Evolutionary conservation across 2,888 invertebrate species (phyloP), one percentile per base, ranked within the genome.

Genomic region (Danaus chrysippus): DNA sequence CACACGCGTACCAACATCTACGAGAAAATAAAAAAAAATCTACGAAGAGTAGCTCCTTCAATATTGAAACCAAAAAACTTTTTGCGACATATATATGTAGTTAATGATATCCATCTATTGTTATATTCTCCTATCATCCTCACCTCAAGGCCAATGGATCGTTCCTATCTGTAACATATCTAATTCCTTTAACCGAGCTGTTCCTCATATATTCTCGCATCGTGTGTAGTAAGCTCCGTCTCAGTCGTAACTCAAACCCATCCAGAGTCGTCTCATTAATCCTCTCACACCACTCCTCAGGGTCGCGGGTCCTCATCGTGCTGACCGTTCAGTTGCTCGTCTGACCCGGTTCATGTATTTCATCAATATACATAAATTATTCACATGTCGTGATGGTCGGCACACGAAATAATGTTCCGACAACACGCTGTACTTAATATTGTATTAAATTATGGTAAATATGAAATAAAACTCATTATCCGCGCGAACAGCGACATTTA

Each of bases 301-400:
- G 76, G 59, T 79, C 76, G 9, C 77, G 72, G 5, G 79, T 77
- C 9, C 78, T 69, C 77, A 79, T 79, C 43, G 41, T 68, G 42
- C 13, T 23, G n/a, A 15, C 41, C 17, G 3, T 42, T 19, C 41
- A 12, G 3, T 8, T 9, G 54, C 49, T 58, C 19, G 42, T 44
- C 44, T 44, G n/a, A 52, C 8, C 34, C n/a, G 3, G 23, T 34
- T 2, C 3, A 3, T 34, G 23, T 34, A 34, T 34, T 1, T 34
- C 23, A 5, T 34, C 23, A 34, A 34, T 34, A 34, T 34, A 34
- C 23, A 34, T 34, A 34, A 34, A 34, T 34, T 34, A 34, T 6
- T 34, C 23, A 34, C 23, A 34, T 34, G 23, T 34, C 23, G 23
- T 34, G 23, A 34, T 8, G 23, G 23, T 34, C 23, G 23, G 3